Evolutionary conservation across 1,140 invertebrate species (phyloP).

Genomic region (Zophobas atratus): DNA sequence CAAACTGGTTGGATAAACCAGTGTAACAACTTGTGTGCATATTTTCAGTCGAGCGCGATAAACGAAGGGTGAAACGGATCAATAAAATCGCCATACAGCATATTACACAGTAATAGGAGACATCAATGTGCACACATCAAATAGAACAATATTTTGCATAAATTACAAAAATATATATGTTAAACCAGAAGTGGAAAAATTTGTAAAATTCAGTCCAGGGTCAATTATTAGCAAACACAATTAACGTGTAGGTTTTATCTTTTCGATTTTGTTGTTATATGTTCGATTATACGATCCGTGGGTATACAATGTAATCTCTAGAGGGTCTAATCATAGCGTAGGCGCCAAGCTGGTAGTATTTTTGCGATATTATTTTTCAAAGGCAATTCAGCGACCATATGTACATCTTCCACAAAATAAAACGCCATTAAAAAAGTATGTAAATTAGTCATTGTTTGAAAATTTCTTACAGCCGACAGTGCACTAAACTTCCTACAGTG

Average conservation of each 20-base stretch:
- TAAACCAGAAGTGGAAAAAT: neutral
- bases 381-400: slow-evolving; percentile 11
- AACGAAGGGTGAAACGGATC: too few species aligned
- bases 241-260: slow-evolving; percentile 34
- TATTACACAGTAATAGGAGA: too few species aligned
- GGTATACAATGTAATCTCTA: slow-evolving; percentile 36
- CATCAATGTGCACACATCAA: too few species aligned
- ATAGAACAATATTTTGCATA: too few species aligned
- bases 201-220: slow-evolving; percentile 8
- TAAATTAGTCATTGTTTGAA: slow-evolving; percentile 41
- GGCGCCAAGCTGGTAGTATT: slow-evolving; percentile 25
- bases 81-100: too few species aligned
- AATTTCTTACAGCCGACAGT: slow-evolving; percentile 1
- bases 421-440: slow-evolving; percentile 39
- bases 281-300: slow-evolving; percentile 7
- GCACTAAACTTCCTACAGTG: slow-evolving; percentile 18
- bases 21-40: too few species aligned
- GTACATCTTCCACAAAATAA: neutral
- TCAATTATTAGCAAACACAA: slow-evolving; percentile 15
- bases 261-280: slow-evolving; percentile 13
- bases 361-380: slow-evolving; percentile 32
- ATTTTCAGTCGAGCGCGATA: too few species aligned
- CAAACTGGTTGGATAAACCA: too few species aligned
- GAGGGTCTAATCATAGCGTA: slow-evolving; percentile 34
- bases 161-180: neutral